Percentiles rank a stretch among this genome's conserved stretches.
Conservation (phyloP, 2,888 invertebrate genomes). For the Rhabditoides inermis region DNA sequence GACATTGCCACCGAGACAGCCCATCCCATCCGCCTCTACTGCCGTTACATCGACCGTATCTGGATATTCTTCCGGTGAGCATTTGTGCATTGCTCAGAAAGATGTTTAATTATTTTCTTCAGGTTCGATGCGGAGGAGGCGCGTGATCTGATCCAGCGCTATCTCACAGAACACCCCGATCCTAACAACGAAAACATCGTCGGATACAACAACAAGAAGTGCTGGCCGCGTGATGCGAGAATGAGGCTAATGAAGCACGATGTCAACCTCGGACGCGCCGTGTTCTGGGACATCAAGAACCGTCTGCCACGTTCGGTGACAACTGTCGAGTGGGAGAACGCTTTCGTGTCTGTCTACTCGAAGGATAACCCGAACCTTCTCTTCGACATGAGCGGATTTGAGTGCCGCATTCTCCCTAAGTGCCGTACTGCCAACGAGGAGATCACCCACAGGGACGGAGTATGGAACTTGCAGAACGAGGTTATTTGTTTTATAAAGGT, state of each 20-base stretch:
- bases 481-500: too few relatives aligned
- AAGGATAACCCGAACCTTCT: constrained; percentile 97
- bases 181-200: constrained; percentile 99
- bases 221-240: constrained; percentile 96
- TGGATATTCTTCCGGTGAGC: constrained; percentile 81
- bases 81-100: neutral
- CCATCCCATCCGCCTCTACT: constrained; percentile 92
- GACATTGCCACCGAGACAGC: constrained; percentile 83
- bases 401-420: constrained; percentile 94
- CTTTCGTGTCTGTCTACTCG: constrained; percentile 97
- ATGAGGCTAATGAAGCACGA: constrained; percentile 99
- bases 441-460: constrained; percentile 89
- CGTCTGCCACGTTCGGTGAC: constrained; percentile 92
- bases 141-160: constrained; percentile 90
- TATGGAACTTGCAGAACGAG: constrained; percentile 99
- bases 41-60: constrained; percentile 89
- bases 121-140: constrained; percentile 94
- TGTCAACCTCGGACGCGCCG: constrained; percentile 96
- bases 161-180: constrained; percentile 97
- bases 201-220: constrained; percentile 99
- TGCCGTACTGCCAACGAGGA: constrained; percentile 67
- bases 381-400: constrained; percentile 99
- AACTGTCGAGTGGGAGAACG: constrained; percentile 97
- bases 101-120: constrained; percentile 16
- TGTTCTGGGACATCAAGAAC: constrained; percentile 99